Percentiles rank a stretch among this genome's conserved stretches.
These are phyloP conservation scores for Vulpes ferrilata DNA, from an alignment of 2,113 vertebrate genomes.

Conservation along the genomic window DNA sequence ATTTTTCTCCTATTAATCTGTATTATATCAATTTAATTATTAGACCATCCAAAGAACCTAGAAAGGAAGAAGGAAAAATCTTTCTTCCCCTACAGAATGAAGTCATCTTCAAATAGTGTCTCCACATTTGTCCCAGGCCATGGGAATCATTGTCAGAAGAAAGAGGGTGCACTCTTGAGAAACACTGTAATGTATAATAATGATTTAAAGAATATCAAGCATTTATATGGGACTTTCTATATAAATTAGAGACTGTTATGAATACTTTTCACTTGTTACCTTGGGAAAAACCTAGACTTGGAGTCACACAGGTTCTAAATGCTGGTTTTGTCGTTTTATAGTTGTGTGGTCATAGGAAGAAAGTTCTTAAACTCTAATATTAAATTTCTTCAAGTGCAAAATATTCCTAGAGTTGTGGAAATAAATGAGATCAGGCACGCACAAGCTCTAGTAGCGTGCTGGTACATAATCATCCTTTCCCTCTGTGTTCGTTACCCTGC, in stretches of 20 bases:
- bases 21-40: neutral
- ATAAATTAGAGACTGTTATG: neutral
- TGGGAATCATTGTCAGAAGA: neutral
- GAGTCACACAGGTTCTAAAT: neutral
- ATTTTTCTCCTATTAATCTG: neutral
- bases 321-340: neutral
- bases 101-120: neutral
- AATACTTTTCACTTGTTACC: neutral
- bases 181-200: neutral
- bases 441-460: neutral
- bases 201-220: neutral
- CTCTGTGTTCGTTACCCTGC: neutral
- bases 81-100: neutral
- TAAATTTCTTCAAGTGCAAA: slow-evolving; percentile 54
- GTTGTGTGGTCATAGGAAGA: neutral
- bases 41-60: neutral
- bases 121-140: neutral
- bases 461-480: neutral
- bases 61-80: neutral
- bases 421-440: neutral
- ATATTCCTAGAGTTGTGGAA: neutral
- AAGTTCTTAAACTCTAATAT: neutral
- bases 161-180: neutral
- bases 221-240: neutral
- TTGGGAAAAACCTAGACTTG: neutral